Evolutionary conservation across 2,113 vertebrate species (phyloP), one percentile per base, ranked within the genome.

Genomic region (Mustela lutreola): DNA sequence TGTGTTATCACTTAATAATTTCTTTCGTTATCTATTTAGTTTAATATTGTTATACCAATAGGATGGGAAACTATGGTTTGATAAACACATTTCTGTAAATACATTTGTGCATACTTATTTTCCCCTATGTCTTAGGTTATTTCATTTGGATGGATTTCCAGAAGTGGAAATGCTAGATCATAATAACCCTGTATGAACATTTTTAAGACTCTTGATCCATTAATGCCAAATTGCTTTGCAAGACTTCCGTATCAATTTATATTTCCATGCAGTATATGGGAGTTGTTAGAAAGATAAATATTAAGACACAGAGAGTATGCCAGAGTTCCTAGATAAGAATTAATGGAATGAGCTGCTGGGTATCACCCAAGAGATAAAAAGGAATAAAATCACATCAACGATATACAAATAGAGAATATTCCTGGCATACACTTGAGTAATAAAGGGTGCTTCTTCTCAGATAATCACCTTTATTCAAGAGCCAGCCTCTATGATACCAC

Each of bases 201-300:
- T 97, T 97, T 98, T 95, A 97, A 98, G 95, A 92, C 88, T 94
- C 92, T 92, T 76, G 85, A 95, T 97, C 94, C 89, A 97, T 97
- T 96, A 98, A 97, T 94, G 91, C 76, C 94, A 97, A 97, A 94
- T 97, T 97, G 81, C 91, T 97, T 96, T 93, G 89, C 10, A 67
- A 95, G 88, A 93, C 48, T 93, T 89, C 80, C 8, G 33, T 89
- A 95, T 96, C 95, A 94, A 96, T 96, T 97, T 85, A 78, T 78
- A 97, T 94, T 93, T 82, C 63, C 53, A 76, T 93, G 76, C 8
- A 89, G 88, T 56, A 11, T 31, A 67, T 91, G 84, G 48, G 83
- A 91, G 88, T 95, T 95, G 90, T 97, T 94, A 94, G 88, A 92
- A 97, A 95, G 81, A 97, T 91, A 94, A 97, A 93, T 96, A 92